Base-by-base conservation (phyloP, 2,113 vertebrate species). In the Lipophrys pholis region DNA sequence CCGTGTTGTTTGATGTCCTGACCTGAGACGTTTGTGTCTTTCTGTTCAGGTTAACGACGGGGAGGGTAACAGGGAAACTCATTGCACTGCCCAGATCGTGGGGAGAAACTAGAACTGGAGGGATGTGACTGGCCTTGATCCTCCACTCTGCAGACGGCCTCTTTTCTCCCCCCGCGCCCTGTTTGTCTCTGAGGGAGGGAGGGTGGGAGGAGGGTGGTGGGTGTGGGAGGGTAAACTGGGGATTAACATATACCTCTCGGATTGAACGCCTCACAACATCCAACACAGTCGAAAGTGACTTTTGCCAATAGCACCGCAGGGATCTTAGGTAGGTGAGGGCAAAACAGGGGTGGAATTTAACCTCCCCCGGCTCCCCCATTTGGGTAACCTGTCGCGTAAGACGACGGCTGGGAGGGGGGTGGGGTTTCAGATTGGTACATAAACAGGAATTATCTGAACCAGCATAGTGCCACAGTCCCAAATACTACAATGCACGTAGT, bases 1-100 rank as follows among this genome's bases (percentile, higher is more conserved):
- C 8, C 6, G 11, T 55, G 1, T 7, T 5, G 35, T 1, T 39
- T 54, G 21, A 4, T 2, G 21, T 11, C 11, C 17, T 6, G 3
- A 76, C 14, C 11, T 52, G 14, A 12, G 1, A 3, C 5, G 14
- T 12, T 6, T 15, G 11, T 8, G 38, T 1, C 40, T 8, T 48
- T 52, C 35, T 7, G 40, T 54, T 6, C 86, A 96, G 96, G 95
- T 95, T 91, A 91, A 92, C 93, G 89, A 93, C 88, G 91, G 89
- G 90, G 93, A 95, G 94, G 95, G 93, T 94, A 91, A 92, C 94
- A 90, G 91, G 94, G 90, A 74, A 94, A 93, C 87, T 93, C 93
- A 93, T 95, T 93, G 92, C 93, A 91, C 93, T 93, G 93, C 93
- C 95, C 95, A 95, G 94, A 93, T 91, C 63, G 30, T 91, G 90